Evolutionary conservation across 2,797 vertebrate genomes (phyloP).

Genomic region (Enteromius fasciolatus): DNA sequence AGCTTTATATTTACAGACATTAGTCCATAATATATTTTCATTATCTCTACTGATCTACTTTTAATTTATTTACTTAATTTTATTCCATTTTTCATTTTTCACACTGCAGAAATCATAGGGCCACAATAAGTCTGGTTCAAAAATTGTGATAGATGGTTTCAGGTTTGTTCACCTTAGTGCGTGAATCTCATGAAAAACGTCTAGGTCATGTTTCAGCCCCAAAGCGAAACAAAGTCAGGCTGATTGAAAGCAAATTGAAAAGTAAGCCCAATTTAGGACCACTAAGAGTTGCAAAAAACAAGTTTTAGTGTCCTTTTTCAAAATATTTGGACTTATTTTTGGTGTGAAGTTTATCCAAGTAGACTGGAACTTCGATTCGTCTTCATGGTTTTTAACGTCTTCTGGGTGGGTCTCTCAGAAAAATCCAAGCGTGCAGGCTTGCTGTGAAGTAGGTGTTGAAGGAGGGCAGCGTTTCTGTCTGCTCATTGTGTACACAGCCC

Average conservation of each 20-base stretch:
- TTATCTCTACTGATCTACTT: background rate
- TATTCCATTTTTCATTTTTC: background rate
- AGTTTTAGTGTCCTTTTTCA: background rate
- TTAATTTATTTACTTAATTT: background rate
- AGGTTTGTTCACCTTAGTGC: background rate
- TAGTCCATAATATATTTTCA: background rate
- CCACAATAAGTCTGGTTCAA: background rate
- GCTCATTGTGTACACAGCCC: constrained; percentile 55
- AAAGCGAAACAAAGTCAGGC: background rate
- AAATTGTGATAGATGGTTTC: background rate
- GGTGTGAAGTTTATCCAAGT: background rate
- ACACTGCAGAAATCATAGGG: background rate
- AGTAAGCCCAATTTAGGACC: background rate
- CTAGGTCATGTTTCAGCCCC: background rate
- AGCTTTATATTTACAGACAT: background rate
- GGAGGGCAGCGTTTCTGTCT: constrained; percentile 54
- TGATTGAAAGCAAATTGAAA: background rate
- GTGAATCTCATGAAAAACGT: background rate
- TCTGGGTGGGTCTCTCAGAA: constrained; percentile 42
- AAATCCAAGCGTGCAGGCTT: constrained; percentile 40
- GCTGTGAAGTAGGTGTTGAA: constrained; percentile 53
- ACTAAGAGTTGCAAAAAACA: background rate
- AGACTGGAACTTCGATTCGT: background rate
- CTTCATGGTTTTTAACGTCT: background rate
- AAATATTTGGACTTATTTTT: background rate